Base-by-base conservation (phyloP, 2,888 invertebrate species). In the Metopia argyrocephala region DNA sequence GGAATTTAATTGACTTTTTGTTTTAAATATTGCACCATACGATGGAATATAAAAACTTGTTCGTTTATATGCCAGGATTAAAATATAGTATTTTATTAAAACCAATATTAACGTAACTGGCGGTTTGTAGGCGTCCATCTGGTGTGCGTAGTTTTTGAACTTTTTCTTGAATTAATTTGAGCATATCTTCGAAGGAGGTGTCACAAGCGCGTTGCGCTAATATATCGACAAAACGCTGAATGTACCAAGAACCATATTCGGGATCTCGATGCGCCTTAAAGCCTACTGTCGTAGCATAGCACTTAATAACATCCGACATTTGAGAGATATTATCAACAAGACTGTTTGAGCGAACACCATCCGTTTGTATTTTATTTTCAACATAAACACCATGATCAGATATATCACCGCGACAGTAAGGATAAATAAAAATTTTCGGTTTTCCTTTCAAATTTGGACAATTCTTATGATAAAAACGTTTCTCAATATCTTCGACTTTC, bases 401-500 rank as follows among this genome's bases (percentile, higher is more conserved):
- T 12, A 83, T 78, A 20, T 83, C 73, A 12, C 91, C 91, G 54
- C 91, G 92, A 89, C 95, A 95, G 83, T 93, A 93, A 86, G 95
- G 95, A 86, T 95, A 94, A 76, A 95, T 92, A 86, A 95, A 94
- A 71, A 95, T 93, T 90, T 95, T 95, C 23, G 95, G 95, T 85
- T 94, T 93, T 68, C 92, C 91, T 9, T 87, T 85, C 78, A 95
- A 90, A 69, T 88, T 86, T 0, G 91, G 91, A 87, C 94, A 93
- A 69, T 90, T 91, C 18, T 86, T 84, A 85, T 93, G 92, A 85
- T 92, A 92, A 89, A 95, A 95, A 84, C 92, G 91, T 45, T 92
- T 90, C 31, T 94, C 89, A 84, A 95, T 92, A 59, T 92, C 90
- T 21, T 91, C 90, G 31, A 92, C 91, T 78, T 92, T 87, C 68